Evolutionary conservation across 2,797 vertebrate genomes (phyloP), one percentile per base, ranked within the genome.

Genomic region (Sparus aurata): DNA sequence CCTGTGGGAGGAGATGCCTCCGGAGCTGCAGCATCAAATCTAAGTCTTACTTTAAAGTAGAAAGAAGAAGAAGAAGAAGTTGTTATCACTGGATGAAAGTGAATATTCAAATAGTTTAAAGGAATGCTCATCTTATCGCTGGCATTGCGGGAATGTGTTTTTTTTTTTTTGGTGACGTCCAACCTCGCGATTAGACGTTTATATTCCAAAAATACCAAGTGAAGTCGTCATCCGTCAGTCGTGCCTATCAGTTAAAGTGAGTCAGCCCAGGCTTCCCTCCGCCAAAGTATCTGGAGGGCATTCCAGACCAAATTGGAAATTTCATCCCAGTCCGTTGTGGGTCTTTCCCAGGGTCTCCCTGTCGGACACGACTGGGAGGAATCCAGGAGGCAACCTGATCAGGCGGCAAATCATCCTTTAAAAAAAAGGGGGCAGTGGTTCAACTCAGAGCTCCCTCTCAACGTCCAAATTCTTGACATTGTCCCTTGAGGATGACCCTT

Each of bases 221-320:
- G 9, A 60, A 49, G 20, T 13, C 30, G 10, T 23, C 20, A 50
- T 20, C 50, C 18, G 5, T 69, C 13, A 2, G 12, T 47, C 43
- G 5, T n/a, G 34, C 7, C 6, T 30, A 30, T 34, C 47, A 55
- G 15, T 20, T 55, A 23, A 38, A 38, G 17, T 4, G 12, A 5
- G 2, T 20, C 0, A 17, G 15, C 3, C 46, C 9, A 6, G 27
- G 38, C 8, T 16, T 69, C 41, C 16, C 6, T 50, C 6, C 18
- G 17, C 20, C 13, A 38, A 38, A 60, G 5, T 34, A 23, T 58
- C 23, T 38, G 6, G 12, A 55, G 27, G 65, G 66, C 49, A 63
- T 66, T 77, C 64, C 53, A 73, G 17, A 43, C 22, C 4, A 74
- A 46, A 73, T 47, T 73, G 46, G 69, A 50, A 76, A 72, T 67